Evolutionary conservation across 2,113 vertebrate species (phyloP).

Genomic region (Fregata magnificens): DNA sequence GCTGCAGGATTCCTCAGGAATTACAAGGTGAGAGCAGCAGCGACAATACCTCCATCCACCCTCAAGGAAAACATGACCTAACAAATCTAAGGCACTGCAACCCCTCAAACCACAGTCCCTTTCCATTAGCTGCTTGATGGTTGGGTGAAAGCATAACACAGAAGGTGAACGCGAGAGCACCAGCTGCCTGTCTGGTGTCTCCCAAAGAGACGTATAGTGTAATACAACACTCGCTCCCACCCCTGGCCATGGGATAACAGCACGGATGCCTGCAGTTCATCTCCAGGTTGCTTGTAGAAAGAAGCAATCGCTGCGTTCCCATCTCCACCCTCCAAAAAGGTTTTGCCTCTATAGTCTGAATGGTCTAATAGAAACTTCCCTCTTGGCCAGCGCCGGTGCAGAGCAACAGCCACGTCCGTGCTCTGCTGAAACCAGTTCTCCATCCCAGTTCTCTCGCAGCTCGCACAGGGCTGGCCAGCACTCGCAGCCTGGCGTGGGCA

Average conservation of each 20-base stretch:
- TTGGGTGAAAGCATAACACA: not conserved
- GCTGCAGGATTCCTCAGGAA: not conserved
- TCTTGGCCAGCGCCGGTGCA: fast-evolving
- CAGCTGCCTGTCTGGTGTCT: not conserved
- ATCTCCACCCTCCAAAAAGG: not conserved
- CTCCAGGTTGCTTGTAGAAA: not conserved
- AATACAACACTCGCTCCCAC: not conserved
- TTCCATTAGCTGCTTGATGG: not conserved
- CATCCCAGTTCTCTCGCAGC: not conserved
- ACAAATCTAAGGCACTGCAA: no score
- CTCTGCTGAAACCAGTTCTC: not conserved
- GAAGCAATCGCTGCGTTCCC: not conserved
- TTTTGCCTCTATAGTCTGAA: not conserved
- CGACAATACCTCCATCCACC: not conserved
- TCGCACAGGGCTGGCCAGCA: fast-evolving
- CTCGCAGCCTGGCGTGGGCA: not conserved
- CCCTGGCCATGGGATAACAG: not conserved
- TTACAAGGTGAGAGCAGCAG: not conserved
- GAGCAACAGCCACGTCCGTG: fast-evolving
- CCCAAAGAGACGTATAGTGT: not conserved
- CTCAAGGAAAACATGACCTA: not conserved
- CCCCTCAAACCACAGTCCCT: not conserved
- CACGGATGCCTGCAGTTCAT: not conserved
- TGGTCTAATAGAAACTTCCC: not conserved
- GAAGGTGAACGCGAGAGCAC: not conserved